A percentile compares a stretch with the other conserved stretches of the same genome.
phyloP scores from a whole-genome alignment of 1,140 invertebrate genomes.

The Calliopsis andreniformis region DNA sequence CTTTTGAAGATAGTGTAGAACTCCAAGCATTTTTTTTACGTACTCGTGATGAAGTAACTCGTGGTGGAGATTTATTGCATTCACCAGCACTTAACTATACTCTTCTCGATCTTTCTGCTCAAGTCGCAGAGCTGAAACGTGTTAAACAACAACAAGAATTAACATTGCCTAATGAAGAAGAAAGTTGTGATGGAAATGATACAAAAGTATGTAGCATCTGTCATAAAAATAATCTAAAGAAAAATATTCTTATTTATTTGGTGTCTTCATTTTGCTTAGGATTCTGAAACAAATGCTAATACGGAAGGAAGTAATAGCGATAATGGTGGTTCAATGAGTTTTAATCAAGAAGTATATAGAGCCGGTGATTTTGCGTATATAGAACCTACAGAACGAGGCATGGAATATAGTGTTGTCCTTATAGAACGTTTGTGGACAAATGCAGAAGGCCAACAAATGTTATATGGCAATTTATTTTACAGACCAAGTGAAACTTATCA shows the following conservation, averaged over 20 bases:
- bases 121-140: conserved; percentile 89
- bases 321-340: conserved; percentile 83
- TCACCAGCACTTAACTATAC: conserved; percentile 94
- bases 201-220: conserved; percentile 68
- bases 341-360: conserved; percentile 88
- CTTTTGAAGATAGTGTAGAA: conserved; percentile 97
- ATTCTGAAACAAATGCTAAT: conserved; percentile 64
- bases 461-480: conserved; percentile 89
- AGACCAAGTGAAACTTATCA: conserved; percentile 97
- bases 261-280: conserved; percentile 57
- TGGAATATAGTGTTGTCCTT: conserved; percentile 92
- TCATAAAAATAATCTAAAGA: background rate
- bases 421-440: conserved; percentile 95
- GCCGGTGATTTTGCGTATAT: conserved; percentile 96
- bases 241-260: conserved; percentile 15
- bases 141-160: conserved; percentile 90
- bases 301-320: conserved; percentile 69
- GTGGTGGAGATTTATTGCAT: conserved; percentile 89
- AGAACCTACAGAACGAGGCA: conserved; percentile 89
- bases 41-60: conserved; percentile 88
- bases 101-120: conserved; percentile 86
- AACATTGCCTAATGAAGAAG: conserved; percentile 86
- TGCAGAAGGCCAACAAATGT: conserved; percentile 90
- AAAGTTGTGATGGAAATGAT: conserved; percentile 83
- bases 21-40: conserved; percentile 96